Percentiles rank a stretch among this genome's conserved stretches.
Evolutionary conservation across 2,888 invertebrate genomes (phyloP).

Genomic region (Embidobia sp.): DNA sequence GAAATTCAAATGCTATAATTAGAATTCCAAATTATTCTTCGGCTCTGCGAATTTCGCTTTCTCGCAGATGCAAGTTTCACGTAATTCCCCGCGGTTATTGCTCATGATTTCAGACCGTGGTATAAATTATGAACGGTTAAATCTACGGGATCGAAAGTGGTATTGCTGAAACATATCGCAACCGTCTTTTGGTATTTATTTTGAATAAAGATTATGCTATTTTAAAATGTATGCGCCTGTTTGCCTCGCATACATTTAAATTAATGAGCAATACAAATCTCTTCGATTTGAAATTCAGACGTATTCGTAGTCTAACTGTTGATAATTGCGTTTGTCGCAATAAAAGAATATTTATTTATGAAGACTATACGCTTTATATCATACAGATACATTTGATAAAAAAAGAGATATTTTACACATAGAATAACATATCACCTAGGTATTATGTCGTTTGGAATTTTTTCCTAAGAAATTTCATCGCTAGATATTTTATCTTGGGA

Average conservation of each 20-base stretch:
- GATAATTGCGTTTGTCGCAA: not conserved
- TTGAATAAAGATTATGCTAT: not conserved
- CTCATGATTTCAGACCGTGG: slow-evolving; percentile 8
- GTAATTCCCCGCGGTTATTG: slow-evolving; percentile 22
- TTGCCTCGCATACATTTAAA: not conserved
- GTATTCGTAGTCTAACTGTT: too few relatives aligned
- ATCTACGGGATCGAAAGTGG: slow-evolving; percentile 6
- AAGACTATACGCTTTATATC: not conserved
- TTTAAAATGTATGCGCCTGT: not conserved
- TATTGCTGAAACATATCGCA: slow-evolving; percentile 10
- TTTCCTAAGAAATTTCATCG: slow-evolving; percentile 11
- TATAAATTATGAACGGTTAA: slow-evolving; percentile 19
- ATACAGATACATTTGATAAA: not conserved
- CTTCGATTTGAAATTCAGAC: too few relatives aligned
- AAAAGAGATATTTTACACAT: slow-evolving; percentile 18
- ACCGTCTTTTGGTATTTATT: slow-evolving; percentile 9
- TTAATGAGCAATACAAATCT: not conserved
- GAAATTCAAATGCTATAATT: slow-evolving; percentile 4
- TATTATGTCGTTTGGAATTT: slow-evolving; percentile 16
- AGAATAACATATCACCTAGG: slow-evolving; percentile 11
- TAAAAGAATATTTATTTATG: not conserved
- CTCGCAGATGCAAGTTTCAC: not conserved
- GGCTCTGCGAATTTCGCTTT: not conserved
- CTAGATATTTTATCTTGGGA: slow-evolving; percentile 29
- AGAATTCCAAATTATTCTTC: not conserved